Conservation (phyloP, 53 echinoderm and acorn worm species). For the Patiria pectinifera region DNA sequence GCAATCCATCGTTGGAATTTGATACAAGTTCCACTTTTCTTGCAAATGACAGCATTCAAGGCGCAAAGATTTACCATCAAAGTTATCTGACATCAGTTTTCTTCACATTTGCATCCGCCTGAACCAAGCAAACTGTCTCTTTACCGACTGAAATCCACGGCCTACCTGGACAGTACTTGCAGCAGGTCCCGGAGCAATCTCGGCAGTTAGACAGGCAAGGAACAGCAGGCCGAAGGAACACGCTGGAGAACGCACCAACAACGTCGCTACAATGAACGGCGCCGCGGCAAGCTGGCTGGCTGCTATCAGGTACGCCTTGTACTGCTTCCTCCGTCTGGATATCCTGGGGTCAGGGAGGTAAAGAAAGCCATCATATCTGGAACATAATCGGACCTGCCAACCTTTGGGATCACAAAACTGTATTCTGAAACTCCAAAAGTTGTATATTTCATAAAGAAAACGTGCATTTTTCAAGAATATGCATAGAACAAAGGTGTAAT, state of each 20-base stretch:
- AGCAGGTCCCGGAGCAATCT: constrained; percentile 76
- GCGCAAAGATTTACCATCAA: too few species aligned
- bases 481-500: too few species aligned
- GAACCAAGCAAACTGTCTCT: neutral
- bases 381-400: neutral
- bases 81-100: too few species aligned
- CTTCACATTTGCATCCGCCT: too few species aligned
- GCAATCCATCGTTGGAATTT: too few species aligned
- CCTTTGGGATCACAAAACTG: too few species aligned
- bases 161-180: constrained; percentile 81
- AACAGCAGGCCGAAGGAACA: constrained; percentile 71
- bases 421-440: too few species aligned
- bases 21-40: too few species aligned
- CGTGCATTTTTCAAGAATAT: too few species aligned
- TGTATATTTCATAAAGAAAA: too few species aligned
- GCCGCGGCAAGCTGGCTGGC: constrained; percentile 72
- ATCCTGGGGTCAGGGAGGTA: constrained; percentile 37
- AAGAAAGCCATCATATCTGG: neutral
- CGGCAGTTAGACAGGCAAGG: constrained; percentile 72
- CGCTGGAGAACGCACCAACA: constrained; percentile 29
- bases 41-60: too few species aligned
- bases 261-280: constrained; percentile 56
- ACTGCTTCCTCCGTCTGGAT: constrained; percentile 67
- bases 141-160: neutral
- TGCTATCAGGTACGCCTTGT: constrained; percentile 74